Percentiles rank a stretch among this genome's conserved stretches.
phyloP scores from a whole-genome alignment of 2,888 invertebrate species.

The Uloborus plumipes region DNA sequence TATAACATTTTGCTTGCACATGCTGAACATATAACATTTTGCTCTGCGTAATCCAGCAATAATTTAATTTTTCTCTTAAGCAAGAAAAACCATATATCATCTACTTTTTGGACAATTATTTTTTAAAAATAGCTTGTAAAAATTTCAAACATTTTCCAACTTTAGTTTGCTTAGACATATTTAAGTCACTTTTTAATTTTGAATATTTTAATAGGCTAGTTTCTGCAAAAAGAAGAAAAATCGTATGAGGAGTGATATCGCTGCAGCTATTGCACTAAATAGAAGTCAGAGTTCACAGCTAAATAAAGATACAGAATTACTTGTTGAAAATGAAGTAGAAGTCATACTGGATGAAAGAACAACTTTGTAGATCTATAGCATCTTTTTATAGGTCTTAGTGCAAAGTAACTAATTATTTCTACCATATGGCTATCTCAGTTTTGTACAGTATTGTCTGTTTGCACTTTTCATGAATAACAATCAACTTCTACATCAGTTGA shows the following conservation, averaged over 20 bases:
- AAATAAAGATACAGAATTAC: slow-evolving; percentile 76
- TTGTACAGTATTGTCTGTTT: slow-evolving; percentile 1
- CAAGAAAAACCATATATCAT: too few species aligned
- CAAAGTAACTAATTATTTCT: slow-evolving; percentile 17
- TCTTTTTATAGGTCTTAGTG: slow-evolving; percentile 6
- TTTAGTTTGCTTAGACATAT: too few species aligned
- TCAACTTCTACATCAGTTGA: background rate
- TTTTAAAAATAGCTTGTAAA: too few species aligned
- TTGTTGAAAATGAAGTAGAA: slow-evolving; percentile 83
- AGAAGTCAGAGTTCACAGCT: slow-evolving; percentile 75
- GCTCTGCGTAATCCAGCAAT: too few species aligned
- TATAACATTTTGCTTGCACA: too few species aligned
- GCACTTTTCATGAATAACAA: slow-evolving; percentile 6
- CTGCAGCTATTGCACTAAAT: slow-evolving; percentile 83
- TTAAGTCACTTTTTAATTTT: too few species aligned
- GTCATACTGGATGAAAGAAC: slow-evolving; percentile 86
- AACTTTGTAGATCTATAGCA: slow-evolving; percentile 74
- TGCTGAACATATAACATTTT: too few species aligned
- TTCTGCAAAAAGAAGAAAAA: slow-evolving; percentile 84
- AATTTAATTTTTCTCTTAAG: too few species aligned
- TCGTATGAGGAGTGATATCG: slow-evolving; percentile 85
- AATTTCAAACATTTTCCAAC: too few species aligned
- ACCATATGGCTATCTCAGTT: slow-evolving; percentile 7
- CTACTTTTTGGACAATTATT: too few species aligned
- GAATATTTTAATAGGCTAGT: slow-evolving; percentile 75